Base-by-base conservation (phyloP, 2,113 vertebrate species). In the Amazona guildingii region DNA sequence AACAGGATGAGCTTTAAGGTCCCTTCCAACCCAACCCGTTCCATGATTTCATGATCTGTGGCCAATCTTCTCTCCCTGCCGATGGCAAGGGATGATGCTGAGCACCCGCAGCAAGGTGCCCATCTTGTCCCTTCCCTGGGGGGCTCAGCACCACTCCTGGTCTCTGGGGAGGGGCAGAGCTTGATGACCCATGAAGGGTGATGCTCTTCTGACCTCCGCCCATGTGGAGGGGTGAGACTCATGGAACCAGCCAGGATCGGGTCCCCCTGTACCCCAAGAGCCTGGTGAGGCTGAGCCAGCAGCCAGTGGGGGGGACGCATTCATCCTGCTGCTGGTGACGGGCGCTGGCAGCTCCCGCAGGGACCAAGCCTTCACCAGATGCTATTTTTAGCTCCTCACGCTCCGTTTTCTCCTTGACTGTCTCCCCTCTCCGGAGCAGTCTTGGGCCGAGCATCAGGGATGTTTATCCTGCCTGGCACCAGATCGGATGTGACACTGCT, bases 331-430 rank as follows among this genome's bases (percentile, higher is more conserved):
- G 90, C 35, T 77, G 88, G 41, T 68, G 94, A 68, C 54, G 67
- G 92, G 79, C 72, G 57, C 82, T 6, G 81, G 80, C 86, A 31
- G 89, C 88, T 85, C 83, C 88, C 1, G 63, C n/a, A 54, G 88
- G 77, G 90, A 61, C 92, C 46, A 21, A 85, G 81, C 74, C 92
- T 77, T 69, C 13, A 46, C 93, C 90, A 74, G 78, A 21, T 3
- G 59, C 93, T 97, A 92, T 96, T 96, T 96, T 92, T 96, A 96
- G 85, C 96, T 29, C 31, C 94, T 96, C 88, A 62, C 39, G 59
- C 93, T 94, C 78, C 43, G 59, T 69, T 92, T 95, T 96, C 96
- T 96, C 96, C 95, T 96, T 96, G 94, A 88, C 94, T 90, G 90
- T 94, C 93, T 96, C 87, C 64, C 75, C 85, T 88, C 87, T 49